Evolutionary conservation across 2,888 invertebrate species (phyloP), one percentile per base, ranked within the genome.

Genomic region (Dasypolia templi): DNA sequence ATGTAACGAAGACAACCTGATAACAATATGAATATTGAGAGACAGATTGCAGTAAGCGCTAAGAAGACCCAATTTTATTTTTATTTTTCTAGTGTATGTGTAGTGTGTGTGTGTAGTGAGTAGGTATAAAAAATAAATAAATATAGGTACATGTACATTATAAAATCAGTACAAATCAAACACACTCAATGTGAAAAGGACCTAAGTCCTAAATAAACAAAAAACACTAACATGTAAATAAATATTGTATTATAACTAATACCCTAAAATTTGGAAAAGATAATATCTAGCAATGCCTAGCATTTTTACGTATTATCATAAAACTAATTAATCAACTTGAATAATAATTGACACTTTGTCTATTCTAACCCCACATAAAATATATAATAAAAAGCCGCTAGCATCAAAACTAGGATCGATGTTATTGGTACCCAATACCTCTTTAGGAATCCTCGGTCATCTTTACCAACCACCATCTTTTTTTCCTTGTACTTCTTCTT

Each of bases 401-500:
- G 29, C 44, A 93, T 63, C 72, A 89, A 88, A 77, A 94, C 82
- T 14, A 92, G 53, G 72, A 93, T 35, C 46, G 94, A 93, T 46
- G 92, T 79, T 81, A 96, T 90, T 81, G 92, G 90, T 88, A 96
- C 87, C 95, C 94, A 95, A 88, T 96, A 95, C 81, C 93, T 96
- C 79, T 92, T 93, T 19, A 96, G 71, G 78, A 93, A 90, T 89
- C 87, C 94, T 82, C 89, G 91, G 77, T 93, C 94, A 95, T 90
- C 96, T 89, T 86, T 96, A 94, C 86, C 96, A 88, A 90, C 90
- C 91, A 92, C 87, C 72, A 93, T 87, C 80, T 92, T 97, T 89
- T 94, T 95, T 79, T 96, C 95, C 80, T 94, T 96, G 81, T 96
- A 95, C 79, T 95, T 96, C 86, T 94, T 95, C 89, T 95, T 97